Evolutionary conservation across 2,113 vertebrate genomes (phyloP).

Genomic region (Sinocyclocheilus grahami): DNA sequence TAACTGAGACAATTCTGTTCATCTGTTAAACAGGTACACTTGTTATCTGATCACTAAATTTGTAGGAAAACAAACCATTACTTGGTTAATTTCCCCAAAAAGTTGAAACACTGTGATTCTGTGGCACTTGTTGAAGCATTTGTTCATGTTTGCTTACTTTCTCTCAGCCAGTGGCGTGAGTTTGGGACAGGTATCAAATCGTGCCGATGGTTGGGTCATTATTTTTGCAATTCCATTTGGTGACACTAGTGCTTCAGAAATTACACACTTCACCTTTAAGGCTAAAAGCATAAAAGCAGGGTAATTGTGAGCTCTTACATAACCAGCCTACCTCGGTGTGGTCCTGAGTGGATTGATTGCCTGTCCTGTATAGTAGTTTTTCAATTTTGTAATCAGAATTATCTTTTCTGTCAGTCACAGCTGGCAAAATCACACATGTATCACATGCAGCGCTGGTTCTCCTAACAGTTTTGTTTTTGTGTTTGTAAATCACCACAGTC

Average conservation of each 20-base stretch:
- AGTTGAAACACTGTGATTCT: neutral
- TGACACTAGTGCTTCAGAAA: constrained; percentile 19
- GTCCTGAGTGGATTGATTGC: neutral
- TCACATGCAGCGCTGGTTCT: neutral
- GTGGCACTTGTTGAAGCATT: neutral
- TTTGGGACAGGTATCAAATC: neutral
- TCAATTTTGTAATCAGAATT: neutral
- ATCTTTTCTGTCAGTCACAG: neutral
- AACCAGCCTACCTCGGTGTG: neutral
- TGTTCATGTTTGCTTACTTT: no score
- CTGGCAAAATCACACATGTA: neutral
- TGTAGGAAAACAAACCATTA: neutral
- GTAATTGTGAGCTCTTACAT: neutral
- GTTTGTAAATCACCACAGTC: neutral
- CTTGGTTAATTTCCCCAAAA: neutral
- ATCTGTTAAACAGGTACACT: no score
- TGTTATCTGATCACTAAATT: no score
- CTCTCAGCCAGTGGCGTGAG: no score
- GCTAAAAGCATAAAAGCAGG: constrained; percentile 23
- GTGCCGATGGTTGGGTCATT: neutral
- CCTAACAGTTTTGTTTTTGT: neutral
- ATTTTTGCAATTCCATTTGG: neutral
- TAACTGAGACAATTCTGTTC: neutral
- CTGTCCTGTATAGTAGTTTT: neutral
- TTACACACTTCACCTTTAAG: constrained; percentile 6